Percentiles rank a stretch among this genome's conserved stretches.
Conservation (phyloP, 2,797 vertebrate genomes). For the Crocodylus rhombifer region DNA sequence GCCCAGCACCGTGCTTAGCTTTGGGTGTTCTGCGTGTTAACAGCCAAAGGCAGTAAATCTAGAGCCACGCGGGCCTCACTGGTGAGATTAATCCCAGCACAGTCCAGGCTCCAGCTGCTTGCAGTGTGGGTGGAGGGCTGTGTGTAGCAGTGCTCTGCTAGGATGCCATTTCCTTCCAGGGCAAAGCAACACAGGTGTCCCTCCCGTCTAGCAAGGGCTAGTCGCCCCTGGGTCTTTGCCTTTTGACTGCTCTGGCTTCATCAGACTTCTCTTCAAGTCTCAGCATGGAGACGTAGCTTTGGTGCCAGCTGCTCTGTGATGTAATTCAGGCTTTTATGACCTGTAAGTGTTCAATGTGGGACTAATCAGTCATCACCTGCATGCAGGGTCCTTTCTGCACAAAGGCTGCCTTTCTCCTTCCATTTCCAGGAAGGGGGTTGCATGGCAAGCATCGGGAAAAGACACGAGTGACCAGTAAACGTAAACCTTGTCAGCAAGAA, state of each 20-base stretch:
- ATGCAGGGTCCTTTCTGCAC: background rate
- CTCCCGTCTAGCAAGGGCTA: background rate
- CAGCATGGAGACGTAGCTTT: conserved; percentile 1
- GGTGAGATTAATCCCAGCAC: background rate
- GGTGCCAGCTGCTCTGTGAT: conserved; percentile 33
- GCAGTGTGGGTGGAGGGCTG: background rate
- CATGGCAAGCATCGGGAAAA: background rate
- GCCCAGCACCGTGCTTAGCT: background rate
- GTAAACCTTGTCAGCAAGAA: background rate
- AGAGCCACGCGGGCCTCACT: background rate
- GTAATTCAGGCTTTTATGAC: background rate
- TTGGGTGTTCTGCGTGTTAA: background rate
- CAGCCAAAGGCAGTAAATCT: background rate
- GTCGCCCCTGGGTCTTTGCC: background rate
- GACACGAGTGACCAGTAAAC: background rate
- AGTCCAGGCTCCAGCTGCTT: background rate
- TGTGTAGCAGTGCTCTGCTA: background rate
- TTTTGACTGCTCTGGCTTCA: background rate
- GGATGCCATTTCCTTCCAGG: background rate
- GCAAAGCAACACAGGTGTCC: background rate
- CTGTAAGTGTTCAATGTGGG: background rate
- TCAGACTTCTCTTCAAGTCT: background rate
- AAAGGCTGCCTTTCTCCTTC: conserved; percentile 18
- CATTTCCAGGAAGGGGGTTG: background rate
- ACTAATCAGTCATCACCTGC: background rate